A percentile compares a stretch with the other conserved stretches of the same genome.
Evolutionary conservation across 2,888 invertebrate species (phyloP).

Genomic region (Aphrophora alni): DNA sequence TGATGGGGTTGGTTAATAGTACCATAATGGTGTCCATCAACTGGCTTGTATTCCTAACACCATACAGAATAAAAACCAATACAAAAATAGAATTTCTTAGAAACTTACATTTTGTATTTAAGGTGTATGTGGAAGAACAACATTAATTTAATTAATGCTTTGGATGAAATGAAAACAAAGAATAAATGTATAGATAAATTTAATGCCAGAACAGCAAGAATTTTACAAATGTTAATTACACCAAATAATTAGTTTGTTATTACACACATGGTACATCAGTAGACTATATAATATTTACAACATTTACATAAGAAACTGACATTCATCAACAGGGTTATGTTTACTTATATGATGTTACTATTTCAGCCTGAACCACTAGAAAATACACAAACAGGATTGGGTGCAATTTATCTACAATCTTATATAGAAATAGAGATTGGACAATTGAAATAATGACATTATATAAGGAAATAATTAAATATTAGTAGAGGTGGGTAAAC

Average conservation of each 20-base stretch:
- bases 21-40: too few species aligned
- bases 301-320: constrained; percentile 18
- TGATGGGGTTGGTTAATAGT: too few species aligned
- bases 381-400: background rate
- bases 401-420: background rate
- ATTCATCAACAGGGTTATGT: background rate
- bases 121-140: too few species aligned
- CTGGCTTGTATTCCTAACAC: too few species aligned
- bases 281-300: constrained; percentile 17
- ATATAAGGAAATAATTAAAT: background rate
- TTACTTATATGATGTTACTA: background rate
- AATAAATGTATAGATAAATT: background rate
- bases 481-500: constrained; percentile 16
- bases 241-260: constrained; percentile 32
- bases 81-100: too few species aligned
- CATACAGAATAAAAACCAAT: too few species aligned
- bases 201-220: constrained; percentile 32
- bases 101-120: too few species aligned
- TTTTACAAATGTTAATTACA: constrained; percentile 39
- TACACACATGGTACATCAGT: constrained; percentile 14
- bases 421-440: background rate
- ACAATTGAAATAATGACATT: background rate
- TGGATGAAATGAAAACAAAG: background rate
- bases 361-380: background rate
- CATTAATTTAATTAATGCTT: background rate